These are phyloP conservation scores for Noctua janthe DNA, from an alignment of 2,888 invertebrate genomes.

Conservation along the genomic window DNA sequence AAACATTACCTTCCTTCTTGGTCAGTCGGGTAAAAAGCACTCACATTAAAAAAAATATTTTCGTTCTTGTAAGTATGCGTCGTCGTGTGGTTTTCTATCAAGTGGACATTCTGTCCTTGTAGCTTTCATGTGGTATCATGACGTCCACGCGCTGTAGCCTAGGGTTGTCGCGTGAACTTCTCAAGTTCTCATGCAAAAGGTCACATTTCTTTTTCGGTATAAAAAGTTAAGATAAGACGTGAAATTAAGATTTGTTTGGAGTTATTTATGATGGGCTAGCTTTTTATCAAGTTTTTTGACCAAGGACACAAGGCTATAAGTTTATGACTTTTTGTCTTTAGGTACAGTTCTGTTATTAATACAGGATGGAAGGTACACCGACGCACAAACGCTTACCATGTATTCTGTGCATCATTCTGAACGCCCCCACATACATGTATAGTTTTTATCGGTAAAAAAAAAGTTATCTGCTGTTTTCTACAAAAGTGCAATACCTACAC, in stretches of 20 bases:
- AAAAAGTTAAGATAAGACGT: conserved; percentile 25
- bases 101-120: conserved; percentile 10
- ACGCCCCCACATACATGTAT: too few species aligned
- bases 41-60: too few species aligned
- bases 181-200: conserved; percentile 16
- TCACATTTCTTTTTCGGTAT: conserved; percentile 25
- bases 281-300: conserved; percentile 15
- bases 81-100: not conserved
- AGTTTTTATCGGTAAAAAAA: too few species aligned
- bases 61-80: not conserved
- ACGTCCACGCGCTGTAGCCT: not conserved
- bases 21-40: too few species aligned
- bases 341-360: not conserved
- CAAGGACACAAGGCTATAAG: not conserved
- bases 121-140: conserved; percentile 1
- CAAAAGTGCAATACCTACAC: too few species aligned
- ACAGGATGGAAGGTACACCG: too few species aligned
- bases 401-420: too few species aligned
- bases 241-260: conserved; percentile 17
- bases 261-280: conserved; percentile 21
- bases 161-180: conserved; percentile 35
- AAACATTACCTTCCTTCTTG: too few species aligned
- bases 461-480: too few species aligned
- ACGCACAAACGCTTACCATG: too few species aligned
- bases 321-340: not conserved